Evolutionary conservation across 1,140 invertebrate species (phyloP), one percentile per base, ranked within the genome.

Genomic region (Watersipora subatra): DNA sequence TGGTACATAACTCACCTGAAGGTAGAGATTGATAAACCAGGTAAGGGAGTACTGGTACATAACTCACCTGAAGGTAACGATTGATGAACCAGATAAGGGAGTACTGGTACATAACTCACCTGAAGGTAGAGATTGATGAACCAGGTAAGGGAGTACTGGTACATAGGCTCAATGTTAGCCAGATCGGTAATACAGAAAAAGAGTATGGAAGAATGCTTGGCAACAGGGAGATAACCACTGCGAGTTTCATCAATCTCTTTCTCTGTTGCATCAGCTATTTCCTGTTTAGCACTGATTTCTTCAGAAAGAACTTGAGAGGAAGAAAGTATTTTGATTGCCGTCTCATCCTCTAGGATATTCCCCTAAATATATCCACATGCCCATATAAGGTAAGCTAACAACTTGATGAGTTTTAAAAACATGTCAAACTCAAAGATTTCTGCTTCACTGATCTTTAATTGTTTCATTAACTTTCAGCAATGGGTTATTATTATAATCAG

Each of bases 181-280:
- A 80, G 68, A 62, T 80, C 79, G n/a, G 79, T 78, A 58, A 80
- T 80, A 66, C 77, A 80, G 72, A 80, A 80, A 70, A 80, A 80
- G 0, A 80, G 69, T 27, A 80, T 78, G 64, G 79, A 79, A 2
- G 77, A 79, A 64, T 80, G 77, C 3, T 74, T 69, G 59, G 78
- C 76, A 46, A 81, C 78, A 2, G 77, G 77, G 62, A 74, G 73
- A 67, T 80, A 80, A 22, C 77, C 78, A 68, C 77, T 79, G 29
- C 79, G 73, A 19, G 79, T 80, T 66, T 74, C 72, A 68, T 80
- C 79, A 68, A 80, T 80, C 68, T 78, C 75, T 62, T 68, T 69
- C 64, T 80, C 78, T 46, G 79, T 80, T 27, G 70, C 67, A n/a
- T 68, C 68, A 15, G 79, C 78, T 34, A 80, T 76, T 59, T 78